Base-by-base conservation (phyloP, 2,888 invertebrate genomes). In the Cenopis cana region DNA sequence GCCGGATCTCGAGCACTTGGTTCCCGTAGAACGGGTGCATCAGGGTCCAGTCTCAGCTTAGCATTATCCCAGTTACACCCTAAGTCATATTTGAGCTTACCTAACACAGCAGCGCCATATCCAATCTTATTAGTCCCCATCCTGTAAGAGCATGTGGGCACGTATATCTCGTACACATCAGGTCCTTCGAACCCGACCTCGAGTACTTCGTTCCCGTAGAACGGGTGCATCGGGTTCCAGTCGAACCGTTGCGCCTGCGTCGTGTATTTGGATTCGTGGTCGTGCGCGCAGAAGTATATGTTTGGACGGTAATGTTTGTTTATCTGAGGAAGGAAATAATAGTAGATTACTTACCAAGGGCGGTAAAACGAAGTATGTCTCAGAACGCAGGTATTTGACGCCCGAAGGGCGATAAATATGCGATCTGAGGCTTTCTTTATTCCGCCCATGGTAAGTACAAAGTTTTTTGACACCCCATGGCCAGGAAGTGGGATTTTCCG, bases 141-240 rank as follows among this genome's bases (percentile, higher is more conserved):
- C 79, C 99, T 95, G 86, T 99, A 99, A 0, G n/a, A n/a, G n/a
- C n/a, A n/a, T n/a, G 99, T 98, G 2, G 99, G 99, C 76, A 98
- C 97, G 87, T 96, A 95, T 61, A 99, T 95, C 93, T 99, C 99
- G 79, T 95, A 94, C 73, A 95, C 83, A 18, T 86, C 76, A 12
- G 85, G 80, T 0, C 81, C 78, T 2, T 80, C 76, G 6, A 83
- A 80, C 0, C 74, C 49, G 1, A 92, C 75, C n/a, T 81, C 78
- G 29, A 93, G 74, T 0, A 86, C 74, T 0, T 81, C 74, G n/a
- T 79, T 80, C 0, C 77, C 80, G 4, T 78, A 73, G 33, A 76
- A 76, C n/a, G 76, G 73, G 2, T 80, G 79, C 0, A 79, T 81
- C 50, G 81, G 74, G 68, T 84, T 82, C 57, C 79, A 75, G 0